Conservation (phyloP, 2,888 invertebrate genomes). For the Drosophila nigricruria region DNA sequence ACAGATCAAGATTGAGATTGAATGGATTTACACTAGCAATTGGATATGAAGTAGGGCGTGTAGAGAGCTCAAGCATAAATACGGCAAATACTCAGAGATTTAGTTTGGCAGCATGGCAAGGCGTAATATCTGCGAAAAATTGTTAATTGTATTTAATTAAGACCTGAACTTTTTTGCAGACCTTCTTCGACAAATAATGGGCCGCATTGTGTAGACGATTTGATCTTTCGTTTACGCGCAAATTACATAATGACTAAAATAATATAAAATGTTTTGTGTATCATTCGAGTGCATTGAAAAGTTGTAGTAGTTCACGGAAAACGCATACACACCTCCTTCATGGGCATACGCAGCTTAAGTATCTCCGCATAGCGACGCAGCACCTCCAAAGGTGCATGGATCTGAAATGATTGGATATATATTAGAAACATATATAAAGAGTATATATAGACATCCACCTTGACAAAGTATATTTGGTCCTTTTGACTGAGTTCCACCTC, state of each 20-base stretch:
- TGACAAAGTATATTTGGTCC: constrained; percentile 92
- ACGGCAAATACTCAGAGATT: constrained; percentile 23
- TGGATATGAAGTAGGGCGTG: constrained; percentile 14
- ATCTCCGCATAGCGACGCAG: constrained; percentile 95
- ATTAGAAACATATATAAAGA: background rate
- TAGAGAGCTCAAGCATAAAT: constrained; percentile 25
- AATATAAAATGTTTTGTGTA: constrained; percentile 28
- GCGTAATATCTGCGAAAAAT: constrained; percentile 35
- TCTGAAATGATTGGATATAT: constrained; percentile 85
- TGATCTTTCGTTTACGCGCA: constrained; percentile 86
- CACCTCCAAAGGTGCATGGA: constrained; percentile 94
- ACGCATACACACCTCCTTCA: constrained; percentile 90
- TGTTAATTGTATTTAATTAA: constrained; percentile 46
- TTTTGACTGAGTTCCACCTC: constrained; percentile 89
- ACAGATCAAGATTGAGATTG: background rate
- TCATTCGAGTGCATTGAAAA: constrained; percentile 2
- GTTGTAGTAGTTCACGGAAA: background rate
- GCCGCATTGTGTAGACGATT: constrained; percentile 89
- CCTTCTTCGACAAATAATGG: constrained; percentile 89
- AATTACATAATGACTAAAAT: constrained; percentile 76
- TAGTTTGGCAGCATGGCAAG: constrained; percentile 8
- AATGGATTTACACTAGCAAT: constrained; percentile 1
- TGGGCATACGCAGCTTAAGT: constrained; percentile 96
- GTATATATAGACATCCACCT: constrained; percentile 85
- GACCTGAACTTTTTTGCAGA: constrained; percentile 79